phyloP scores from a whole-genome alignment of 2,113 vertebrate genomes.

The Passer montanus region DNA sequence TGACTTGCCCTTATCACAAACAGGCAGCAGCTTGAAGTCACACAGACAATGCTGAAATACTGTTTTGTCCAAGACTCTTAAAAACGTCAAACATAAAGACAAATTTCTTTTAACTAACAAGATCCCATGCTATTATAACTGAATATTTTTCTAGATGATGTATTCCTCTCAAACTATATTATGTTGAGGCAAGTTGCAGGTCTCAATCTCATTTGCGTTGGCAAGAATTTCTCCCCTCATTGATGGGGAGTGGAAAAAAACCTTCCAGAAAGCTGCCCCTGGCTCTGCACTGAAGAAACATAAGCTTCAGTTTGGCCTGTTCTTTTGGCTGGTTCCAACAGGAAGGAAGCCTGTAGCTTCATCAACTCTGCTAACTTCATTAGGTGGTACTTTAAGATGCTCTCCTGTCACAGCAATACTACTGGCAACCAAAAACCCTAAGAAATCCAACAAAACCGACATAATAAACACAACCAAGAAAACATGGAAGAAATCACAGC shows the following conservation, averaged over 20 bases:
- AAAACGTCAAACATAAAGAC: background rate
- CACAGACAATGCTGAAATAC: background rate
- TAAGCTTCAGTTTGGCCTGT: slow-evolving; percentile 24
- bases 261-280: background rate
- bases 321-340: slow-evolving; percentile 27
- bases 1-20: slow-evolving; percentile 32
- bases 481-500: background rate
- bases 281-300: slow-evolving; percentile 23
- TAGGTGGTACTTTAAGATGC: slow-evolving; percentile 28
- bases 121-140: background rate
- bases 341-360: slow-evolving; percentile 45
- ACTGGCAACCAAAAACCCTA: background rate
- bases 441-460: background rate
- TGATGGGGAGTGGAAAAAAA: slow-evolving; percentile 57
- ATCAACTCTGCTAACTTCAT: slow-evolving; percentile 54
- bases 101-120: background rate
- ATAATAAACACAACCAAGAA: background rate
- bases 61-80: background rate
- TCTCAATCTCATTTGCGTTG: slow-evolving; percentile 40
- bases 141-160: slow-evolving; percentile 11
- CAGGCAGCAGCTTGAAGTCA: background rate
- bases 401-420: background rate
- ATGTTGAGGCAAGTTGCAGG: slow-evolving; percentile 1
- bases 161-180: background rate
- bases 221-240: slow-evolving; percentile 42